These are phyloP conservation scores for Sycobia sp. DNA, from an alignment of 1,140 invertebrate genomes.

Conservation along the genomic window DNA sequence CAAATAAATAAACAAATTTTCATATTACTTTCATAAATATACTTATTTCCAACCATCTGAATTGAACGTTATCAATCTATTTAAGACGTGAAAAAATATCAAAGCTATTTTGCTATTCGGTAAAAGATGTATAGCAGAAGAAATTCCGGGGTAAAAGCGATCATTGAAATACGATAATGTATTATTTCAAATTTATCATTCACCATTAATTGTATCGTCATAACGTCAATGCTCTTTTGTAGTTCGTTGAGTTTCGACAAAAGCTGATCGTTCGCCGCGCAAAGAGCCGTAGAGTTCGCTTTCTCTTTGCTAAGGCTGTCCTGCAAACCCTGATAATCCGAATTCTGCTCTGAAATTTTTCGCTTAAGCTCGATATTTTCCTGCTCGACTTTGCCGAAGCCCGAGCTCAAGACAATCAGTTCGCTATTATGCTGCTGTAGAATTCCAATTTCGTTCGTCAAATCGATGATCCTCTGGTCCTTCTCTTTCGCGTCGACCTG, in stretches of 20 bases:
- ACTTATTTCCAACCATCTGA: no score
- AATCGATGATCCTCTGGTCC: slow-evolving; percentile 51
- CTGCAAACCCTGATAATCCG: slow-evolving; percentile 45
- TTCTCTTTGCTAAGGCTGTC: slow-evolving; percentile 48
- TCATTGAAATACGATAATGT: no score
- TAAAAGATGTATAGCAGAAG: no score
- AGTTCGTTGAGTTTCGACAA: slow-evolving; percentile 52
- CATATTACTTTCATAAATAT: no score
- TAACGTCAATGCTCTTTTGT: slow-evolving; percentile 52
- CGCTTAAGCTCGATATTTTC: slow-evolving; percentile 53
- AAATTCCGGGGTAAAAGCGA: no score
- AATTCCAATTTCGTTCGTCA: slow-evolving; percentile 50
- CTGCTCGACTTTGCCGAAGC: slow-evolving; percentile 46
- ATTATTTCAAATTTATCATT: slow-evolving; percentile 19
- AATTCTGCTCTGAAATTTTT: slow-evolving; percentile 45
- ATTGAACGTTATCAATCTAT: no score
- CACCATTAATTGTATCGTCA: slow-evolving; percentile 54
- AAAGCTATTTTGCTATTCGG: no score
- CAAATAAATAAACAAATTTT: no score
- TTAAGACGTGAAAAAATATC: no score
- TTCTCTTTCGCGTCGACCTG: slow-evolving; percentile 45
- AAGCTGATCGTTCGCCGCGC: slow-evolving; percentile 50
- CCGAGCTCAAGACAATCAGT: slow-evolving; percentile 46
- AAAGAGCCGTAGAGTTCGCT: slow-evolving; percentile 44
- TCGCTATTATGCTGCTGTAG: slow-evolving; percentile 57